Evolutionary conservation across 2,888 invertebrate genomes (phyloP), one percentile per base, ranked within the genome.

Genomic region (Agonopterix alstromeriana): DNA sequence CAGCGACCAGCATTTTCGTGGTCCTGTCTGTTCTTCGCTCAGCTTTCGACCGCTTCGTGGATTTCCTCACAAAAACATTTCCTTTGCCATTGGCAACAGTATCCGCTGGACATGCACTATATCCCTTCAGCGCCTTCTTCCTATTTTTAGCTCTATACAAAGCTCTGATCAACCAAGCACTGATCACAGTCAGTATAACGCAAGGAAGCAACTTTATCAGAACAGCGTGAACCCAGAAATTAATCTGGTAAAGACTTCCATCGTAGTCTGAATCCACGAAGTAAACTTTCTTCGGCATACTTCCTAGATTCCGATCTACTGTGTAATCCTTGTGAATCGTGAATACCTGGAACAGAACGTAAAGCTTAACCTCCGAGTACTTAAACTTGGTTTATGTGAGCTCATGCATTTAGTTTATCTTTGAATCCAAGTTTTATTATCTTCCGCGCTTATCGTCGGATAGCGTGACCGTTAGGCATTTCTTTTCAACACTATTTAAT

Each of bases 1-100:
- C 95, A 0, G 97, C 97, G 1, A 98, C 91, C 45, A 98, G 85
- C 93, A 98, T 96, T 70, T 93, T 93, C 0, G 98, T 98, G 0
- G 97, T 98, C 42, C 97, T 90, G 70, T 97, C 96, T 0, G 88
- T 84, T 42, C 86, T 66, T 1, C 81, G 62, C 55, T 88, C 88
- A 0, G 85, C 81, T 49, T 88, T 88, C 2, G 84, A 71, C 1
- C 85, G 66, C 51, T 87, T 88, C 0, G 84, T 79, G 0, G 81
- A 67, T 55, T 82, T 86, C 48, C 79, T 75, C 0, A 79, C 79
- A 41, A 87, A 84, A 0, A 86, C 63, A 51, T 83, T 85, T 1
- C 84, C 80, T 51, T 82, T 80, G 10, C 78, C 75, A 63, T 76
- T 81, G 27, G 73, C 73, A 10, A 75, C 77, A 0, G 76, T 64